Conservation (phyloP, 2,888 invertebrate species). For the Drosophila rellima region DNA sequence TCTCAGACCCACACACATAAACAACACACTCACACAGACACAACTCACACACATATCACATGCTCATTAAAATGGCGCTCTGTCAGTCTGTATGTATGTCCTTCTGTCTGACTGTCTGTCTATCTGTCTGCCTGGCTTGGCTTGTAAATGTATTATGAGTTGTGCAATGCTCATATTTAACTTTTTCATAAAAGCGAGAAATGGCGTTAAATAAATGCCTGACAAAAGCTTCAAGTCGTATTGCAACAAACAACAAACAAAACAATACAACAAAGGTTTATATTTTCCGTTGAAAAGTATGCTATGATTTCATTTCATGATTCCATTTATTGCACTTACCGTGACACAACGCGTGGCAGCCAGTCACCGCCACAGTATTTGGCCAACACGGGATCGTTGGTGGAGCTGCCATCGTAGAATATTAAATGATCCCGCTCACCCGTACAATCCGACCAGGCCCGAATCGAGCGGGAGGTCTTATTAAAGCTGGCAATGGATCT, state of each 20-base stretch:
- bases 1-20: conserved; percentile 16
- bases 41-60: conserved; percentile 30
- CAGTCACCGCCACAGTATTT: conserved; percentile 96
- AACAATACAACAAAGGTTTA: conserved; percentile 7
- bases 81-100: conserved; percentile 46
- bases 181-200: conserved; percentile 71
- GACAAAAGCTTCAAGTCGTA: conserved; percentile 38
- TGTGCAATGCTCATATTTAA: conserved; percentile 67
- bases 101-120: conserved; percentile 30
- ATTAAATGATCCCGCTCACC: conserved; percentile 93
- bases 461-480: conserved; percentile 90
- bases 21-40: conserved; percentile 23
- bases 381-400: conserved; percentile 93
- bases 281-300: conserved; percentile 11
- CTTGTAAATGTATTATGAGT: conserved; percentile 70
- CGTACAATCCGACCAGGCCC: conserved; percentile 93
- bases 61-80: conserved; percentile 79
- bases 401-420: conserved; percentile 93
- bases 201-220: conserved; percentile 75
- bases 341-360: conserved; percentile 91
- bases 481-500: conserved; percentile 88
- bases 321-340: conserved; percentile 82
- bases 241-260: conserved; percentile 6
- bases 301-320: neutral
- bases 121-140: conserved; percentile 33